These are phyloP conservation scores for Hirundo rustica DNA, from an alignment of 2,797 vertebrate species.

Conservation along the genomic window DNA sequence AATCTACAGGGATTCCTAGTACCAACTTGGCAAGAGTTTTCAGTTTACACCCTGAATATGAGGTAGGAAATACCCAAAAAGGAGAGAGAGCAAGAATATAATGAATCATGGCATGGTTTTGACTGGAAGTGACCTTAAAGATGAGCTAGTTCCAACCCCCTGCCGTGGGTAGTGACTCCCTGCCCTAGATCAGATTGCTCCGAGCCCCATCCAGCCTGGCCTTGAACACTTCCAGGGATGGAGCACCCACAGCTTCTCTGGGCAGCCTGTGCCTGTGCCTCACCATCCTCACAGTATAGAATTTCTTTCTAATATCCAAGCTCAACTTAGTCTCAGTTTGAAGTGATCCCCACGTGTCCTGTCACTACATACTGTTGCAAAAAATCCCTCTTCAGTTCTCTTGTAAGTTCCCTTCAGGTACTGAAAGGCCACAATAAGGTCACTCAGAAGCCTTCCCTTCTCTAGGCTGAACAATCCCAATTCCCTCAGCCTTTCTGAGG, in stretches of 20 bases:
- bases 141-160: not conserved
- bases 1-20: not conserved
- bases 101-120: not conserved
- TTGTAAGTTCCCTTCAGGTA: not conserved
- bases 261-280: not conserved
- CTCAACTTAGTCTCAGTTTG: not conserved
- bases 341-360: not conserved
- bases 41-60: not conserved
- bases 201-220: not conserved
- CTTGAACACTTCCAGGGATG: not conserved
- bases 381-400: not conserved
- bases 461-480: not conserved
- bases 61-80: not conserved
- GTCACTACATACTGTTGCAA: not conserved
- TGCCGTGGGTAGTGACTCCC: too few species aligned
- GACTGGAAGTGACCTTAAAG: not conserved
- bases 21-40: not conserved
- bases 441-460: not conserved
- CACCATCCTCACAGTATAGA: not conserved
- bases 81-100: not conserved
- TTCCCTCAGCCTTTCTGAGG: not conserved
- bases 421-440: not conserved
- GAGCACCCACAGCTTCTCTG: not conserved
- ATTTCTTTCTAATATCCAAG: not conserved
- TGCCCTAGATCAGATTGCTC: not conserved